phyloP scores from a whole-genome alignment of 2,113 vertebrate species.

The Takifugu bimaculatus region DNA sequence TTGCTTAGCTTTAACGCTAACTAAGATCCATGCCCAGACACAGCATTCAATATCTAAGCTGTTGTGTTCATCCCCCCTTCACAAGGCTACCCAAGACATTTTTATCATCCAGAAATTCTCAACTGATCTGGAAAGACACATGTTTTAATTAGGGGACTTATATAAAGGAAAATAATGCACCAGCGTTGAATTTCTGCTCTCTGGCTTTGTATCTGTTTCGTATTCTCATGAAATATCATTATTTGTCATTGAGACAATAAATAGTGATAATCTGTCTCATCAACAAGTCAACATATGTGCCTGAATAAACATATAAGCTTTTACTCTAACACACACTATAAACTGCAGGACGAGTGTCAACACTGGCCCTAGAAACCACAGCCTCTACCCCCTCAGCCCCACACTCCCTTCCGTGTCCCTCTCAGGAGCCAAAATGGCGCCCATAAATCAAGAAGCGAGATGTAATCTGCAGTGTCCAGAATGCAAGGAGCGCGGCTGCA shows the following conservation, averaged over 20 bases:
- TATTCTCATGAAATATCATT: conserved; percentile 27
- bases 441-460: conserved; percentile 95
- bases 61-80: no score
- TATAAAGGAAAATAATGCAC: no score
- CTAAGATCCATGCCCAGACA: no score
- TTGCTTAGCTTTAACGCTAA: no score
- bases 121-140: no score
- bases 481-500: conserved; percentile 86
- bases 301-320: conserved; percentile 31
- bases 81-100: no score
- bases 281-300: conserved; percentile 26
- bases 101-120: no score
- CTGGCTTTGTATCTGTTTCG: conserved; percentile 23
- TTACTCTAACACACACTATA: conserved; percentile 33
- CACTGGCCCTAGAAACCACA: conserved; percentile 79
- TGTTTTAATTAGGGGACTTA: no score
- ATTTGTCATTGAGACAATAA: neutral
- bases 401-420: conserved; percentile 78
- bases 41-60: no score
- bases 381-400: conserved; percentile 70
- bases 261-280: conserved; percentile 12
- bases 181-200: conserved; percentile 8
- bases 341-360: conserved; percentile 79
- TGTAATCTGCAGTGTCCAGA: conserved; percentile 97
- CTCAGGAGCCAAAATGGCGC: conserved; percentile 72